A percentile compares a stretch with the other conserved stretches of the same genome.
Evolutionary conservation across 2,797 vertebrate species (phyloP).

Genomic region (Choloepus didactylus): DNA sequence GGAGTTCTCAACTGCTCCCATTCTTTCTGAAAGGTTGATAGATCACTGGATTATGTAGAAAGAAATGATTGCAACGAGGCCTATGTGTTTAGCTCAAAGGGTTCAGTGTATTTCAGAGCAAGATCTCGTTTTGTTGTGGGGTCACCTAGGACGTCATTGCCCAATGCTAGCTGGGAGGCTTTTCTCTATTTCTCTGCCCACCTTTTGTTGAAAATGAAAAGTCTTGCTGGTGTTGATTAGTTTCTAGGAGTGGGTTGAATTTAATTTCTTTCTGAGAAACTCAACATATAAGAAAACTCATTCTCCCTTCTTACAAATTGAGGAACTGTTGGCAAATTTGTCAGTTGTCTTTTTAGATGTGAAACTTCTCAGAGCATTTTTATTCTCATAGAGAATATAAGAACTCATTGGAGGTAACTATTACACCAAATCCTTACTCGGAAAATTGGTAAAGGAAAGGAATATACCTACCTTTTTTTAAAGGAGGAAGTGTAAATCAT

Average conservation of each 20-base stretch:
- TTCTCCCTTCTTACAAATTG: not conserved
- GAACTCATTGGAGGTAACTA: not conserved
- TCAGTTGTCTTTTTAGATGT: not conserved
- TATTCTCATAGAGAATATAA: constrained; percentile 27
- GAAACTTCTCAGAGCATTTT: not conserved
- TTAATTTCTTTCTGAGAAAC: not conserved
- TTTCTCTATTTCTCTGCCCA: not conserved
- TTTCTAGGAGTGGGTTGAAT: not conserved
- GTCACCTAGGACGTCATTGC: not conserved
- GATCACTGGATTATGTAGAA: not conserved
- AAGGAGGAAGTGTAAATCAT: not conserved
- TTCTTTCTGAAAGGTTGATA: not conserved
- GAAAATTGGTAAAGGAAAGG: not conserved
- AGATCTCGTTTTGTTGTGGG: not conserved
- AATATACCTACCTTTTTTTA: not conserved
- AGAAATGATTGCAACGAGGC: not conserved
- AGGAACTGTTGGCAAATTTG: not conserved
- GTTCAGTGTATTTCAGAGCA: not conserved
- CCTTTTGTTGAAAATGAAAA: not conserved
- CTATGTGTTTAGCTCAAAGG: not conserved
- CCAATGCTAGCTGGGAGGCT: not conserved
- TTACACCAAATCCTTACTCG: not conserved
- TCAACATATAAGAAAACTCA: not conserved
- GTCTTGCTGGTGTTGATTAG: not conserved
- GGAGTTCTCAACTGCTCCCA: not conserved